A percentile compares a stretch with the other conserved stretches of the same genome.
Conservation (phyloP, 2,888 invertebrate species). For the Dermolepida albohirtum region DNA sequence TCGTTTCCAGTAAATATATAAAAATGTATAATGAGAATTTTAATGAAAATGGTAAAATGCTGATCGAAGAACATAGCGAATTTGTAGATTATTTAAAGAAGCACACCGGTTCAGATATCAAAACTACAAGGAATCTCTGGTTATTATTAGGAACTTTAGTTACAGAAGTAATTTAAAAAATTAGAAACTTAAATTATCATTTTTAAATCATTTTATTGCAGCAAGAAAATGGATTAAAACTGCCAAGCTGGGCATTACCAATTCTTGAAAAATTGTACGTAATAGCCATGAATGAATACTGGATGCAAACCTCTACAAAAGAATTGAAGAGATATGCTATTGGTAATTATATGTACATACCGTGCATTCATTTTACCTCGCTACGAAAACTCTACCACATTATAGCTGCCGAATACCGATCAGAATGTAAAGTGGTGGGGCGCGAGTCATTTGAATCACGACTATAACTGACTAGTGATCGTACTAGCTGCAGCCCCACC, state of each 20-base stretch:
- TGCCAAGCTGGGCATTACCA: conserved; percentile 7
- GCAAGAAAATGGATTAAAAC: conserved; percentile 5
- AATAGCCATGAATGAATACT: not conserved
- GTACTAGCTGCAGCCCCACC: too few species aligned
- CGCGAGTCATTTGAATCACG: too few species aligned
- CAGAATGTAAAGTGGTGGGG: too few species aligned
- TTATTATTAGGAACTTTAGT: conserved; percentile 10
- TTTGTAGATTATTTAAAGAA: conserved; percentile 21
- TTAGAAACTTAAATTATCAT: not conserved
- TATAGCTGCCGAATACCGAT: too few species aligned
- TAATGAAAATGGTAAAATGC: conserved; percentile 19
- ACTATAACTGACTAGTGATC: too few species aligned
- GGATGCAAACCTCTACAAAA: conserved; percentile 8
- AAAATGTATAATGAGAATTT: conserved; percentile 19
- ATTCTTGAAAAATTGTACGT: not conserved
- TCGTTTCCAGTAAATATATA: not conserved
- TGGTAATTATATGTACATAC: conserved; percentile 20
- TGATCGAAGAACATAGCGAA: conserved; percentile 10
- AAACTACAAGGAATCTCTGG: conserved; percentile 25
- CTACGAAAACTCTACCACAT: too few species aligned
- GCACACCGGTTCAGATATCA: conserved; percentile 18
- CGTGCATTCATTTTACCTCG: too few species aligned
- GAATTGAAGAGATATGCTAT: not conserved
- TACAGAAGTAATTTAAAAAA: conserved; percentile 24
- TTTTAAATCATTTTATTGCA: not conserved